Base-by-base conservation (phyloP, 2,888 invertebrate species). In the Herminia tarsipennalis region DNA sequence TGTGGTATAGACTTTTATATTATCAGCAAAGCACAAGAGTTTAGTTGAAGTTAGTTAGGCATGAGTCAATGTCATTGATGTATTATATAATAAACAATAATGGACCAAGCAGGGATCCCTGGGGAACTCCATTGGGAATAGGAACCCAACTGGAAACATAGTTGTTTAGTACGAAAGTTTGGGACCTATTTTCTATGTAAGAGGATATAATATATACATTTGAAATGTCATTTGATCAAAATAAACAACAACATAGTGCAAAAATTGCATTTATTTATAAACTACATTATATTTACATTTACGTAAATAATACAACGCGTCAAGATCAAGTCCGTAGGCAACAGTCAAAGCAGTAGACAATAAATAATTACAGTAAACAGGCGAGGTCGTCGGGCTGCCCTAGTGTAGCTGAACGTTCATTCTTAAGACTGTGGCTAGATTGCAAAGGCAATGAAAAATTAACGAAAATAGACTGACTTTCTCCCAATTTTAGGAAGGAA, bases 311-410 rank as follows among this genome's bases (percentile, higher is more conserved):
- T 85, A 85, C 85, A 83, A 85, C 83, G 88, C 89, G 85, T 86
- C 83, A 88, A 87, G 83, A 88, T 88, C 88, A 83, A 78, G 81
- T 90, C 89, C 88, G 86, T 76, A 80, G 81, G 88, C 89, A 90
- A 90, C 89, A 88, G 87, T 90, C 90, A 85, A 86, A 85, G 86
- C 78, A 83, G 78, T 84, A 82, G 78, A 81, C 81, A 81, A 75
- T 76, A 64, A 65, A 61, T 68, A 71, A 57, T 68, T 66, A 69
- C 67, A 70, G 62, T 68, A 55, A 69, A 55, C 70, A 49, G 62
- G 83, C 77, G 72, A 79, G 75, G 82, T 81, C 78, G 34, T 56
- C 50, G 55, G 51, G 56, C 51, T 46, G 46, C 65, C 70, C 69
- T 69, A 66, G 62, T 70, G 69, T 72, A 75, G 76, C 77, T 79